Percentiles rank a stretch among this genome's conserved stretches.
Evolutionary conservation across 2,113 vertebrate genomes (phyloP).

Genomic region (Abramis brama): DNA sequence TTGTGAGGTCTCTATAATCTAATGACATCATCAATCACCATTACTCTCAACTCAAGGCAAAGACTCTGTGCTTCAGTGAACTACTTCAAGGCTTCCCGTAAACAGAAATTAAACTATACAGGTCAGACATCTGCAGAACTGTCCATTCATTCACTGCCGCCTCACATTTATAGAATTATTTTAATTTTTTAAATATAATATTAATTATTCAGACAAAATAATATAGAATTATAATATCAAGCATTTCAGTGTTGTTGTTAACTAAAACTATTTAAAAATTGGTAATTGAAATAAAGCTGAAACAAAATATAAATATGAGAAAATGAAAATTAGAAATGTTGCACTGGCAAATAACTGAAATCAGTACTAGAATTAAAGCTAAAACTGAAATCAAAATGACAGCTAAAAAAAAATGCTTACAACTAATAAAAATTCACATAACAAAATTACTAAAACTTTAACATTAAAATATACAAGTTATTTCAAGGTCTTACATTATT

Average conservation of each 20-base stretch:
- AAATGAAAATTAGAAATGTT: too few relatives aligned
- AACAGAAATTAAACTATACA: slow-evolving; percentile 12
- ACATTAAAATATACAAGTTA: neutral
- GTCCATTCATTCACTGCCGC: neutral
- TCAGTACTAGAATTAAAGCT: neutral
- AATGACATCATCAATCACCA: slow-evolving; percentile 44
- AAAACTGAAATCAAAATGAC: neutral
- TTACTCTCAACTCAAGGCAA: slow-evolving; percentile 20
- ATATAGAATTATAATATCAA: neutral
- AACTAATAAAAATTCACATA: neutral
- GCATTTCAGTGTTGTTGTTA: neutral
- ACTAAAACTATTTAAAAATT: neutral
- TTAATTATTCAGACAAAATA: neutral
- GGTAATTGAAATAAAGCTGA: neutral
- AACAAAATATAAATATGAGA: neutral
- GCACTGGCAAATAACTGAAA: too few relatives aligned
- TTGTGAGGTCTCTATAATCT: slow-evolving; percentile 34
- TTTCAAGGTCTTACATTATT: neutral
- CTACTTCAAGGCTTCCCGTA: slow-evolving; percentile 27
- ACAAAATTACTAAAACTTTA: neutral
- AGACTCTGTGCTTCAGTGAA: slow-evolving; percentile 12
- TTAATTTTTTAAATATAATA: neutral
- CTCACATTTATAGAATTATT: neutral
- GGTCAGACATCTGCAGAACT: slow-evolving; percentile 2
- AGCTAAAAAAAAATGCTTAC: too few relatives aligned